Percentiles rank a stretch among this genome's conserved stretches.
Evolutionary conservation across 30 jellyfish, hydroid and myxozoan genomes (phyloP).

Genomic region (Hydractinia symbiolongicarpus): DNA sequence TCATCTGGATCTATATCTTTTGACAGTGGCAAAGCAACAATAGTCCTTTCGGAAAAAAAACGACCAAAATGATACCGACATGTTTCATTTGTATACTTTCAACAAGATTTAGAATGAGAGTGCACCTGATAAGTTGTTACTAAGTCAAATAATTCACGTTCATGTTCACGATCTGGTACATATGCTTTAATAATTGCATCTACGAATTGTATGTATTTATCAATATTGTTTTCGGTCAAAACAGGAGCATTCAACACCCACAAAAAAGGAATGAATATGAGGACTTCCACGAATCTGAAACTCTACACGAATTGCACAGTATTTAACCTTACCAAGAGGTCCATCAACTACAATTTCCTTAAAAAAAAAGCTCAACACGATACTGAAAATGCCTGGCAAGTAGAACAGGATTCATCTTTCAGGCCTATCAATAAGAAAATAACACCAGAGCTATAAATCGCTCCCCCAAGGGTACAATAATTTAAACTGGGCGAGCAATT

Average conservation of each 20-base stretch:
- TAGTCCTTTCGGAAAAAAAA: not conserved
- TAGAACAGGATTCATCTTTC: too few relatives aligned
- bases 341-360: too few relatives aligned
- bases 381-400: too few relatives aligned
- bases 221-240: constrained; percentile 12
- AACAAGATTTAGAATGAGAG: not conserved
- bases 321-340: too few relatives aligned
- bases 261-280: too few relatives aligned
- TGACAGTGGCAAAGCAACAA: constrained; percentile 1
- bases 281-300: too few relatives aligned
- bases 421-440: too few relatives aligned
- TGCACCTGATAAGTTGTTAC: constrained; percentile 21
- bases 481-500: too few relatives aligned
- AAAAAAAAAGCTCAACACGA: too few relatives aligned
- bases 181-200: not conserved
- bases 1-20: not conserved
- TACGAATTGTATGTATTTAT: not conserved
- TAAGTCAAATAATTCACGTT: not conserved
- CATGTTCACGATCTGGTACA: not conserved
- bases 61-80: constrained; percentile 33
- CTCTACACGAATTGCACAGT: not conserved
- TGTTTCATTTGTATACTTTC: constrained; percentile 9
- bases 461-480: too few relatives aligned
- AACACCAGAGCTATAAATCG: too few relatives aligned
- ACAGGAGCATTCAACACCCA: constrained; percentile 7